These are phyloP conservation scores for Centropus unirufus DNA, from an alignment of 2,113 vertebrate species.

Conservation along the genomic window DNA sequence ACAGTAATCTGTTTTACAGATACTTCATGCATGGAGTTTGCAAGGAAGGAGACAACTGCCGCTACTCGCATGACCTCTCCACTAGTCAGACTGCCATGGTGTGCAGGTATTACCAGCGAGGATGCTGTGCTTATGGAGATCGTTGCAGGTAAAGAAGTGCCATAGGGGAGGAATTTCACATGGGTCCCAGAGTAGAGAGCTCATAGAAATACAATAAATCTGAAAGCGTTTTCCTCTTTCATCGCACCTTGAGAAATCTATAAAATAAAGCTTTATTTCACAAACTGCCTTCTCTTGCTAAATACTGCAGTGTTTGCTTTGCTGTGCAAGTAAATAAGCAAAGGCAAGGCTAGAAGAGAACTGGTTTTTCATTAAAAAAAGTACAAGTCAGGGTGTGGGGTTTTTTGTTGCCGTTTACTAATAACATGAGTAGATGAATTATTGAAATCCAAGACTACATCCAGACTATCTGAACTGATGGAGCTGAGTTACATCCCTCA, in stretches of 20 bases:
- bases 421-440: neutral
- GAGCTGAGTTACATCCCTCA: neutral
- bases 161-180: neutral
- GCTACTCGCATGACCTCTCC: slow-evolving; percentile 93
- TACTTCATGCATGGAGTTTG: slow-evolving; percentile 99
- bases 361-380: neutral
- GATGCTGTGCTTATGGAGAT: slow-evolving; percentile 94
- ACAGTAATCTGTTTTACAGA: slow-evolving; percentile 70
- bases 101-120: slow-evolving; percentile 97
- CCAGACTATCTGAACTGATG: neutral
- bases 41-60: slow-evolving; percentile 97
- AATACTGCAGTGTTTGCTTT: neutral
- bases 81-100: slow-evolving; percentile 88
- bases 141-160: slow-evolving; percentile 89
- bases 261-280: neutral
- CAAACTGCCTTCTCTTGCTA: neutral
- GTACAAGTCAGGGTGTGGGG: rapidly evolving
- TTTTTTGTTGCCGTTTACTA: neutral
- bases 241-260: neutral
- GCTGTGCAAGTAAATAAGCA: neutral
- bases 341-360: neutral
- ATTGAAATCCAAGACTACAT: neutral
- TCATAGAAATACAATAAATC: neutral
- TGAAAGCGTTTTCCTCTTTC: neutral
- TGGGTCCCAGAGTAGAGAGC: neutral